Base-by-base conservation (phyloP, 2,888 invertebrate genomes). In the Silvanus unidentatus region DNA sequence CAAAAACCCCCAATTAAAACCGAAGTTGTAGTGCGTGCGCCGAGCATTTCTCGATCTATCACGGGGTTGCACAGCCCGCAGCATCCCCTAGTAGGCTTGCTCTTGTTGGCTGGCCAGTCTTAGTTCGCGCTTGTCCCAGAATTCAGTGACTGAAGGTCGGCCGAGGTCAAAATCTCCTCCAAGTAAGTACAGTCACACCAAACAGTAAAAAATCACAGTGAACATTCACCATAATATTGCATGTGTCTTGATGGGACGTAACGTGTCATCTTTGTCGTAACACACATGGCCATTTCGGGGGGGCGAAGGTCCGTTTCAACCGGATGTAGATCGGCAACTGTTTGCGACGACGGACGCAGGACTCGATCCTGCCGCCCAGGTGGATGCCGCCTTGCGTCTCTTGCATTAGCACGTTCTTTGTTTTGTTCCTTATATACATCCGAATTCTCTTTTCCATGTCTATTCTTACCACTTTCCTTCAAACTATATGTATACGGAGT, bases 1-100 rank as follows among this genome's bases (percentile, higher is more conserved):
- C 65, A 66, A 71, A 70, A 71, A 70, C 67, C 66, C 65, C 70
- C 71, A 71, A 71, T 71, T 71, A 71, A 71, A 68, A 70, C 65
- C 70, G 62, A 66, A 64, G 65, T 66, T 66, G 69, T 68, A 64
- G 68, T 69, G 68, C 69, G 70, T 70, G 70, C 70, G 70, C 69
- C 70, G 71, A 68, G 65, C 68, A 66, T 69, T 69, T 68, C 69
- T 66, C 70, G 70, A 70, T 70, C 71, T 70, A 70, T 69, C 70
- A 70, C 69, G 65, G 69, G 61, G 61, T 52, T 52, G 52, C 45
- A 47, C 48, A 47, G 55, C 47, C 57, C 65, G 65, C 69, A 68
- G 69, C 70, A 69, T 69, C 69, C 66, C 68, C 63, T 63, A 62
- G 66, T 66, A 65, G 67, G 66, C 65, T 63, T 53, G 49, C 53